Conservation (phyloP, 2,797 vertebrate genomes). For the Schizopygopsis pylzovi region DNA sequence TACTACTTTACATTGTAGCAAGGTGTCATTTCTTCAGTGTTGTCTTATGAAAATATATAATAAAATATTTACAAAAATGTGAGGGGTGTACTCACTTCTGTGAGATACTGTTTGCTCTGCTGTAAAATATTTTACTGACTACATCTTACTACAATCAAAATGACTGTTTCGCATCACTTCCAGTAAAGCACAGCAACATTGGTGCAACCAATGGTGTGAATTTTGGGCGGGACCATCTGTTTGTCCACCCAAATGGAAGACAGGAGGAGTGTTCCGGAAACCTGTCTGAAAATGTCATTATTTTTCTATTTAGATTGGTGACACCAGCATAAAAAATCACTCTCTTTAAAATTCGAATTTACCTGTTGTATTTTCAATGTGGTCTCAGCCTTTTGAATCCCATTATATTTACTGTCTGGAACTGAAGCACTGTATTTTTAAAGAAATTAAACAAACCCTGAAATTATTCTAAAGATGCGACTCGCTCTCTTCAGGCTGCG, state of each 20-base stretch:
- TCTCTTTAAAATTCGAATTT: neutral
- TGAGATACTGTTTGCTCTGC: neutral
- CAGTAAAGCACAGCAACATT: neutral
- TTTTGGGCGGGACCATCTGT: neutral
- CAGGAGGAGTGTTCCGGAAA: neutral
- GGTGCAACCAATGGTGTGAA: neutral
- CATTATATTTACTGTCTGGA: neutral
- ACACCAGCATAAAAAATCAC: neutral
- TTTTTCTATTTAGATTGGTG: neutral
- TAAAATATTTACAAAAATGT: too few relatives aligned
- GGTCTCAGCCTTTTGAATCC: neutral
- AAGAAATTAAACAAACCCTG: neutral
- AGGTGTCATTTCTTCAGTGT: too few relatives aligned
- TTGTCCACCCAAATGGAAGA: neutral
- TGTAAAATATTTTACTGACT: neutral
- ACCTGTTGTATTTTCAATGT: neutral
- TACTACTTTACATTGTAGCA: too few relatives aligned
- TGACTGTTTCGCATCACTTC: neutral
- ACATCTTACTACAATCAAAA: neutral
- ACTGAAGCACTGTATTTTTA: neutral
- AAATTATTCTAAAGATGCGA: neutral
- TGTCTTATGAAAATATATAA: too few relatives aligned
- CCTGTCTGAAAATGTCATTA: neutral
- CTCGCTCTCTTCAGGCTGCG: neutral
- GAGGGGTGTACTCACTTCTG: too few relatives aligned